Evolutionary conservation across 2,888 invertebrate genomes (phyloP).

Genomic region (Drosophila kanekoi): DNA sequence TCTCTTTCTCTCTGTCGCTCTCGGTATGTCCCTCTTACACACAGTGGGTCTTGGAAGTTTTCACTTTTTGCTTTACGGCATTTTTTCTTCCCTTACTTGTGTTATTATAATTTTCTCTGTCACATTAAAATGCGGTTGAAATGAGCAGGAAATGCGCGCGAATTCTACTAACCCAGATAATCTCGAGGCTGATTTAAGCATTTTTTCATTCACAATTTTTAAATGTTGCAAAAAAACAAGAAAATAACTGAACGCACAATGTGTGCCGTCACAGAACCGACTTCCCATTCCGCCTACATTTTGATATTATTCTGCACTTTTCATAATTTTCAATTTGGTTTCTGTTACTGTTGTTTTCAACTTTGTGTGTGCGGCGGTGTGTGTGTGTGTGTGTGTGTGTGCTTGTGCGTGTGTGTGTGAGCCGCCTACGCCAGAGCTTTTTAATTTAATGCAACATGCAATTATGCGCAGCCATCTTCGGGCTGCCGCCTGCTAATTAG

Average conservation of each 20-base stretch:
- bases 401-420: neutral
- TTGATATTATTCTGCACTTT: slow-evolving; percentile 52
- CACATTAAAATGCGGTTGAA: slow-evolving; percentile 73
- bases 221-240: slow-evolving; percentile 37
- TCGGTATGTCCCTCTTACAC: neutral
- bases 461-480: slow-evolving; percentile 67
- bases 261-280: slow-evolving; percentile 12
- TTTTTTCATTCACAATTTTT: slow-evolving; percentile 54
- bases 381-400: slow-evolving; percentile 19
- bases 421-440: slow-evolving; percentile 37
- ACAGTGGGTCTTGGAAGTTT: slow-evolving; percentile 43
- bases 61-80: slow-evolving; percentile 40
- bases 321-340: slow-evolving; percentile 67
- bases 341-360: slow-evolving; percentile 25
- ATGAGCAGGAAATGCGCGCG: slow-evolving; percentile 79
- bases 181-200: slow-evolving; percentile 66
- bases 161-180: slow-evolving; percentile 78
- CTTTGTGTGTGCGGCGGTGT: slow-evolving; percentile 6
- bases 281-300: slow-evolving; percentile 10
- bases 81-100: slow-evolving; percentile 54
- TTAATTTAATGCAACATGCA: slow-evolving; percentile 69
- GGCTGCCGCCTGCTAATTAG: slow-evolving; percentile 67
- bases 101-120: slow-evolving; percentile 72
- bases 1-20: neutral
- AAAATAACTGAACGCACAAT: slow-evolving; percentile 33